A percentile compares a stretch with the other conserved stretches of the same genome.
Evolutionary conservation across 2,888 invertebrate species (phyloP).

Genomic region (Labia minor): DNA sequence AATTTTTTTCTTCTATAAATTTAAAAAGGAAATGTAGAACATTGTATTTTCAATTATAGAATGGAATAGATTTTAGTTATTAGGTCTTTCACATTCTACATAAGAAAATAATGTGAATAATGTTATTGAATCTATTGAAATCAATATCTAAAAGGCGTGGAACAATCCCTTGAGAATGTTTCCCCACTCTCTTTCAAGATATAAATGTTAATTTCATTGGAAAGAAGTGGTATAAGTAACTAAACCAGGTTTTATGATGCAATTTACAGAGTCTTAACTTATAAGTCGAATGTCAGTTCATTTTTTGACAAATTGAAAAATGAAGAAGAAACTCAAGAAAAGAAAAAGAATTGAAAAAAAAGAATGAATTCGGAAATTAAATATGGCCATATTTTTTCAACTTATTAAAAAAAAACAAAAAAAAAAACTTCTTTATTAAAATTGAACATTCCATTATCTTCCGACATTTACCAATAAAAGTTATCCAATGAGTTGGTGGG

Average conservation of each 20-base stretch:
- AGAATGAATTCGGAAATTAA: neutral
- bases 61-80: too few species aligned
- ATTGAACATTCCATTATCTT: neutral
- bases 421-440: slow-evolving; percentile 13
- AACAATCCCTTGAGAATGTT: slow-evolving; percentile 7
- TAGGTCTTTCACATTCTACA: too few species aligned
- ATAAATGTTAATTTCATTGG: slow-evolving; percentile 13
- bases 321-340: neutral
- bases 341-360: neutral
- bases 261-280: neutral
- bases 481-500: neutral
- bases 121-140: neutral
- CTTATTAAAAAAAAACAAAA: too few species aligned
- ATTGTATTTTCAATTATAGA: too few species aligned
- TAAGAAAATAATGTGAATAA: neutral
- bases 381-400: neutral
- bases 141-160: neutral
- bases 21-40: too few species aligned
- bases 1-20: too few species aligned
- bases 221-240: neutral
- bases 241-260: slow-evolving; percentile 4
- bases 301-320: slow-evolving; percentile 13
- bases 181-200: neutral
- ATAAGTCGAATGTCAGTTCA: slow-evolving; percentile 13
- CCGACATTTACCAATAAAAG: neutral